A percentile compares a stretch with the other conserved stretches of the same genome.
Evolutionary conservation across 1,140 invertebrate species (phyloP).

Genomic region (Laupala kohalensis): DNA sequence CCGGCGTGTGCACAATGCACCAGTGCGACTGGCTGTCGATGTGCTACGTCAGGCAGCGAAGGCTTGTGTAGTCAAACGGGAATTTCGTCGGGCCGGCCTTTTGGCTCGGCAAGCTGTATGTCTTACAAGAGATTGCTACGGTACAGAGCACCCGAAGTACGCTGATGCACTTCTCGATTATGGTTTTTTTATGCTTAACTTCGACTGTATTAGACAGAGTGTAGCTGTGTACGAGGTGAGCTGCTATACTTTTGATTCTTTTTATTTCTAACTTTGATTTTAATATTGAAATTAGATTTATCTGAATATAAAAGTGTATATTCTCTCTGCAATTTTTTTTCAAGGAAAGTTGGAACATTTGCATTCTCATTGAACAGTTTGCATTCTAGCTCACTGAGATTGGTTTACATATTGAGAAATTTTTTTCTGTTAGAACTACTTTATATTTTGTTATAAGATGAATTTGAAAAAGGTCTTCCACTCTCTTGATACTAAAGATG

Average conservation of each 20-base stretch:
- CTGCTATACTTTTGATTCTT: not conserved
- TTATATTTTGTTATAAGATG: too few relatives aligned
- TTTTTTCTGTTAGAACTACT: too few relatives aligned
- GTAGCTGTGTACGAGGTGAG: constrained; percentile 67
- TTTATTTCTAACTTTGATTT: not conserved
- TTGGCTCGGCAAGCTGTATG: constrained; percentile 69
- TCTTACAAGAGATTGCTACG: constrained; percentile 55
- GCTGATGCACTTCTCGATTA: constrained; percentile 75
- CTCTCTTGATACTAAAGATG: too few relatives aligned
- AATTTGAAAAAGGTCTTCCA: too few relatives aligned
- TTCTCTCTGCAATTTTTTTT: too few relatives aligned
- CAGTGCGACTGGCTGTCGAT: constrained; percentile 52
- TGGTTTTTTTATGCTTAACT: constrained; percentile 79
- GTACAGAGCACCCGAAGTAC: constrained; percentile 58
- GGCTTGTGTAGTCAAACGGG: constrained; percentile 73
- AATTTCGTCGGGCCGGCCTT: constrained; percentile 64
- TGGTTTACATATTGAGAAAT: too few relatives aligned
- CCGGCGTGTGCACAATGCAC: constrained; percentile 42
- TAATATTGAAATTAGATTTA: too few relatives aligned
- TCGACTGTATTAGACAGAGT: constrained; percentile 69
- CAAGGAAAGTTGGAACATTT: too few relatives aligned
- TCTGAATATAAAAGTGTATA: too few relatives aligned
- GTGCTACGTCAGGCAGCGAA: constrained; percentile 71
- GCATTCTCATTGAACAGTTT: too few relatives aligned
- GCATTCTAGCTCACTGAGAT: too few relatives aligned